These are phyloP conservation scores for Lasiurus borealis DNA, from an alignment of 2,113 vertebrate species.

Conservation along the genomic window DNA sequence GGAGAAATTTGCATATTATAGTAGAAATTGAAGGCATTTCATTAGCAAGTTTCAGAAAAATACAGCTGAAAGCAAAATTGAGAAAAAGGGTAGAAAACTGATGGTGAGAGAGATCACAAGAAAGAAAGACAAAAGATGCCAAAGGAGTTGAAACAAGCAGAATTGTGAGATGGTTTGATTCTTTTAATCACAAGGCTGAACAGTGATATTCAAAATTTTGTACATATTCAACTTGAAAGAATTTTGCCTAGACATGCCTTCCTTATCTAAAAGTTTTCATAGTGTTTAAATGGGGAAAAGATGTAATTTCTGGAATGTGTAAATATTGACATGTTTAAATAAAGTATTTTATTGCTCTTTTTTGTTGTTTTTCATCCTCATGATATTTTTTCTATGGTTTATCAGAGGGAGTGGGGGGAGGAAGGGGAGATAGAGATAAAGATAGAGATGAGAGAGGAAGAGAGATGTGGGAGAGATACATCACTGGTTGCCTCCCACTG, in stretches of 20 bases:
- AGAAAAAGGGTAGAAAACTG: background rate
- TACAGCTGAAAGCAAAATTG: background rate
- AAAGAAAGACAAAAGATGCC: background rate
- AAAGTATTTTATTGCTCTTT: no score
- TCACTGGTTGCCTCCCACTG: no score
- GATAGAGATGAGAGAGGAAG: no score
- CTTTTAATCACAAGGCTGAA: background rate
- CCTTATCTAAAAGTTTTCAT: background rate
- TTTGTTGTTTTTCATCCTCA: no score
- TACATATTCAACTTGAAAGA: background rate
- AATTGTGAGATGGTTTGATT: fast-evolving
- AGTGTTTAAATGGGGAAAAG: background rate
- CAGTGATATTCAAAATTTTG: background rate
- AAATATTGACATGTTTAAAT: background rate
- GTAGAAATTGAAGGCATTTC: background rate
- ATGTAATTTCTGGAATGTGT: background rate
- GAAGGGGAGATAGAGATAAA: no score
- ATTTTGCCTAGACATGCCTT: background rate
- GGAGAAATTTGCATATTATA: background rate
- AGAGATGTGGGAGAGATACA: no score
- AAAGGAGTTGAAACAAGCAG: background rate
- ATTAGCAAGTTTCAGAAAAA: slow-evolving; percentile 7
- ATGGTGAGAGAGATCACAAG: background rate
- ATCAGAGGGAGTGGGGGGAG: no score
- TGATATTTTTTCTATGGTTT: no score